Evolutionary conservation across 2,888 invertebrate species (phyloP), one percentile per base, ranked within the genome.

Genomic region (Trisateles emortualis): DNA sequence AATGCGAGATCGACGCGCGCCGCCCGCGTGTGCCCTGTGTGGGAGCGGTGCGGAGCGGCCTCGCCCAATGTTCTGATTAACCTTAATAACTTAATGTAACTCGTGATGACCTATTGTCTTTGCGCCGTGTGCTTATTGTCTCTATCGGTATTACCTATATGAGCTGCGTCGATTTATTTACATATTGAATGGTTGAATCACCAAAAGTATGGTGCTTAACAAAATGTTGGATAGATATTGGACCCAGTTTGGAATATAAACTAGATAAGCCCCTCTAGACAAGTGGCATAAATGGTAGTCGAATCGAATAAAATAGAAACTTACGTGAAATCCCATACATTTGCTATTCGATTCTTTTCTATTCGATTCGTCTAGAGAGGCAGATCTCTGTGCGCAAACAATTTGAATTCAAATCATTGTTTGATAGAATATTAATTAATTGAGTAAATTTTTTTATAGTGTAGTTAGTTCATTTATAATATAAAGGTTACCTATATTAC

Each of bases 1-100:
- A 42, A 42, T 42, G 42, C 30, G 41, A 11, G 13, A 40, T 14
- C n/a, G n/a, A n/a, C n/a, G n/a, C n/a, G n/a, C n/a, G n/a, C n/a
- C 4, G 19, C 11, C 5, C 19, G 36, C 11, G 43, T 16, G 43
- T 43, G 36, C n/a, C n/a, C n/a, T 19, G 51, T 32, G 51, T 22
- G 38, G 26, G 38, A 16, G 30, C 30, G 49, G 30, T 38, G 19
- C 40, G 22, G 33, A 30, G 48, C 10, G 48, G 40, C 35, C 14
- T 13, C 39, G 26, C 48, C 49, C 13, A 29, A 41, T 35, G 33
- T 39, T 22, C 51, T 51, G 32, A 51, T 51, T 51, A 51, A 51
- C 51, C 51, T 51, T 40, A 51, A 51, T 51, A 51, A 45, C 51
- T 51, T 51, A 44, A 51, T 51, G 51, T 39, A 32, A 10, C 44